Evolutionary conservation across 2,113 vertebrate genomes (phyloP), one percentile per base, ranked within the genome.

Genomic region (Lipotes vexillifer): DNA sequence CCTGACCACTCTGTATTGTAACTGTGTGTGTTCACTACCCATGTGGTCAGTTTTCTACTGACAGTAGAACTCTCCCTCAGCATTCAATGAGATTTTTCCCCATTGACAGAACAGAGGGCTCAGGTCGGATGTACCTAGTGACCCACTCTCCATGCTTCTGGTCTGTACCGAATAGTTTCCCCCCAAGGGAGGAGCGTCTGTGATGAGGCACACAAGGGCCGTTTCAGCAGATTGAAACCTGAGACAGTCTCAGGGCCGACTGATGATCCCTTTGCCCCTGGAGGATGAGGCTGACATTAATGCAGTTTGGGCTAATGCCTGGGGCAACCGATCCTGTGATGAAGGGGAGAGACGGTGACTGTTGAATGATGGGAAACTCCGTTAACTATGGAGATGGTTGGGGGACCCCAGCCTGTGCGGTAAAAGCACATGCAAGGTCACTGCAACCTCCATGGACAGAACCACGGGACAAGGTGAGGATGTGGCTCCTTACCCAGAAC

Each of bases 391-490:
- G 63, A 46, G 44, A 17, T 1, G 17, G 33, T 14, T 5, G 31
- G 3, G 17, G 44, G 61, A 15, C 4, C 2, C 5, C 29, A 25
- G 29, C 33, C 41, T 72, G 4, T 2, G 8, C 3, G 10, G 17
- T 13, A 2, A 38, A 15, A 29, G 8, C 46, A 33, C 3, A 4
- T 29, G 12, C 13, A 8, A 8, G 13, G 59, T 55, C 7, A 52
- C 33, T 23, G 8, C 36, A 61, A 0, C 5, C 46, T 44, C 27
- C 33, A 27, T 0, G 11, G 11, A 21, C 12, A 57, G 52, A 31
- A 31, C 27, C 38, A 29, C 1, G 0, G n/a, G 33, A 61, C 9
- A 0, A 59, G 18, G 11, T 1, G 14, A 55, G 6, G 20, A 36
- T 15, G 18, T 46, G 38, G 36, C 17, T 27, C 12, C 23, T 38